These are phyloP conservation scores for Thyatira batis DNA, from an alignment of 2,888 invertebrate species.

Conservation along the genomic window DNA sequence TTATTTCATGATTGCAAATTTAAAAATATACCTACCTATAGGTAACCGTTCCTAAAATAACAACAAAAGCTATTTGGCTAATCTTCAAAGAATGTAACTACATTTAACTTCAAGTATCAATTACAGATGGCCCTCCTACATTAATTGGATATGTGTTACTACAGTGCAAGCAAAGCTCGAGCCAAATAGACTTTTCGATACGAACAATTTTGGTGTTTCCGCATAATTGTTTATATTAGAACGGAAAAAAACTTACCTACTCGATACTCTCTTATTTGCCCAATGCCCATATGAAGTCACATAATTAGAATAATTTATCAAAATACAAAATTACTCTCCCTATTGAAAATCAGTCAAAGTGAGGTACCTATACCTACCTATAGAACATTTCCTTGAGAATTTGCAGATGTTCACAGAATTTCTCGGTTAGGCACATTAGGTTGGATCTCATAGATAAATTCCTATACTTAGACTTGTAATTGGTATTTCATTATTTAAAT, in stretches of 20 bases:
- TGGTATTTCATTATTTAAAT: conserved; percentile 12
- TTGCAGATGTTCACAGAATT: conserved; percentile 2
- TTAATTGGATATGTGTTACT: not conserved
- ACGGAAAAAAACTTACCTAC: conserved; percentile 30
- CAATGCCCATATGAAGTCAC: too few relatives aligned
- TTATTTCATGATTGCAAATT: too few relatives aligned
- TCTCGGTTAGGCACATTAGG: not conserved
- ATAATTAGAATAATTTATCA: too few relatives aligned
- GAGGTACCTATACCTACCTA: conserved; percentile 15
- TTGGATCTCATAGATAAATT: not conserved
- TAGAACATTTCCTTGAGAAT: not conserved
- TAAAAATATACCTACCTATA: too few relatives aligned
- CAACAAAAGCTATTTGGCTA: too few relatives aligned
- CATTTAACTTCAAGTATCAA: conserved; percentile 39
- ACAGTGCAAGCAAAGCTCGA: conserved; percentile 40
- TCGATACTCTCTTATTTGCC: not conserved
- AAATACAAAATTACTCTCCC: too few relatives aligned
- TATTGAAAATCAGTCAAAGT: too few relatives aligned
- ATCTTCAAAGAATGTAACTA: too few relatives aligned
- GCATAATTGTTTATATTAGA: conserved; percentile 43
- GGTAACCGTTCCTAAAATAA: too few relatives aligned
- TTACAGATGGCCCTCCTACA: not conserved
- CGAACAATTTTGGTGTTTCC: conserved; percentile 57
- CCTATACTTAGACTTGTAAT: conserved; percentile 4
- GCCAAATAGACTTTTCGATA: conserved; percentile 62